Base-by-base conservation (phyloP, 1,140 invertebrate genomes). In the Dolichoris vasculosae region DNA sequence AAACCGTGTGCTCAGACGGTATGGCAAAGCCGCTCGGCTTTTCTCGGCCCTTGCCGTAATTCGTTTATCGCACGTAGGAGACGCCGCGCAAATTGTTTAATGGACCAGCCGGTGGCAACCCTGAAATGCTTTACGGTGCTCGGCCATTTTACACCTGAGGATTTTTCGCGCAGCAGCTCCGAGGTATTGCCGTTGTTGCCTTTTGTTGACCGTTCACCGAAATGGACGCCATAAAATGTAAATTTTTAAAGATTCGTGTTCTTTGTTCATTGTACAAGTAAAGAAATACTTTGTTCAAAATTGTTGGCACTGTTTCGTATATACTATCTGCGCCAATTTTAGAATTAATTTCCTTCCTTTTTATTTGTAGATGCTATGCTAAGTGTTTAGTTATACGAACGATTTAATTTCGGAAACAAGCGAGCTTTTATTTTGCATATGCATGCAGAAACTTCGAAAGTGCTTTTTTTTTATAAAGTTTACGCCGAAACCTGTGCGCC, bases 61-160 rank as follows among this genome's bases (percentile, higher is more conserved):
- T 87, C 87, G 87, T 88, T 89, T 86, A 88, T 87, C 84, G 77
- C 67, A 71, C 38, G 67, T 71, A 79, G 59, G 69, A 59, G 35
- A 23, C 71, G 69, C 73, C 55, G 40, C 64, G 64, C 78, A 78
- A 86, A 86, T 84, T 79, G 82, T 82, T 85, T 86, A 69, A 80
- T 77, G 85, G 76, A 81, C 35, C 63, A 15, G 85, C 85, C 85
- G 59, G 63, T 82, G 84, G 79, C 80, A 67, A 55, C 40, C 38
- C 79, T 75, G 73, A 86, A 86, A 86, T 80, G 80, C 63, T 86
- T 86, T 86, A 86, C 73, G 71, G 38, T 59, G 15, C 40, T 32
- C 17, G 63, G 48, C 67, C n/a, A 26, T 80, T 79, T 80, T 73
- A 64, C 51, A 76, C 73, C 73, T 46, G 8, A 40, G 55, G 75